These are phyloP conservation scores for Sebastes umbrosus DNA, from an alignment of 2,797 vertebrate species.

Conservation along the genomic window DNA sequence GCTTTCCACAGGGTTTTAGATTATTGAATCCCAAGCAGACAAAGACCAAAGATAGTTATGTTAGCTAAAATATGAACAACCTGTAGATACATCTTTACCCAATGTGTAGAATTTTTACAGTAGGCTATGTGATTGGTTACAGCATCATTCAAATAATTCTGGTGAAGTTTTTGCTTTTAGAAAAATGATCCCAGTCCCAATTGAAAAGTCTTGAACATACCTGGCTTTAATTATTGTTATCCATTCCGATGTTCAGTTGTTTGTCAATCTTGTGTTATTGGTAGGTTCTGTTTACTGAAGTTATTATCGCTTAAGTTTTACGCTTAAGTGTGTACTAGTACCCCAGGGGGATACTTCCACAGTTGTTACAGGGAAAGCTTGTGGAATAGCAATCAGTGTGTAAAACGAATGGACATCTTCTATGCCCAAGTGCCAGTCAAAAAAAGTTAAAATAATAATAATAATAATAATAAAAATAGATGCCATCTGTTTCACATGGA, in stretches of 20 bases:
- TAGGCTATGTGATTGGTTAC: background rate
- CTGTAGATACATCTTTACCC: background rate
- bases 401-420: background rate
- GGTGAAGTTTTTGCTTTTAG: background rate
- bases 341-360: background rate
- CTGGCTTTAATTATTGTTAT: background rate
- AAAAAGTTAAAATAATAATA: too few species aligned
- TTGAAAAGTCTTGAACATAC: background rate
- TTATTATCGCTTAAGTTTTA: background rate
- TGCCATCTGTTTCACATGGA: background rate
- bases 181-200: background rate
- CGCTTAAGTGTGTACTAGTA: background rate
- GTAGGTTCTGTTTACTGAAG: background rate
- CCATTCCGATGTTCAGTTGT: background rate
- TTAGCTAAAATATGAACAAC: background rate
- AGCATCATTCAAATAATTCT: background rate
- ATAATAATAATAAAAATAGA: background rate
- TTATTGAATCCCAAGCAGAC: background rate
- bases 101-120: too few species aligned
- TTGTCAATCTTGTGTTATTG: background rate
- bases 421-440: background rate
- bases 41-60: background rate
- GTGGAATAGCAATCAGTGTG: background rate
- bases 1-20: background rate
- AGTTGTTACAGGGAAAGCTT: background rate